phyloP scores from a whole-genome alignment of 2,113 vertebrate species.

The Crotalus viridis region DNA sequence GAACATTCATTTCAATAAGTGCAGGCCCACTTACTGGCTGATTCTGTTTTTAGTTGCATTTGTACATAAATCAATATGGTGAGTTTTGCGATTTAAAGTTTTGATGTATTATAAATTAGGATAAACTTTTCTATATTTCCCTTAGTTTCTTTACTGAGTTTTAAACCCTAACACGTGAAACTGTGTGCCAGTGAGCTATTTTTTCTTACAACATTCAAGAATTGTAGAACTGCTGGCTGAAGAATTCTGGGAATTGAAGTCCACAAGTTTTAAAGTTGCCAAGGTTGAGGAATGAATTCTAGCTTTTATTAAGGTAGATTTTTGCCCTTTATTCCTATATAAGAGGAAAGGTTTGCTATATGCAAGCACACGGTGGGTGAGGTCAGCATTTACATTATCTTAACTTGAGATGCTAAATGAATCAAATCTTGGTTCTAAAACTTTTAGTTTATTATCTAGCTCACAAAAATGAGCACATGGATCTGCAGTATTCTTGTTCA shows the following conservation, averaged over 20 bases:
- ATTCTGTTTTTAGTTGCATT: background rate
- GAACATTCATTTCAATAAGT: background rate
- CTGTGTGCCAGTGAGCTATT: background rate
- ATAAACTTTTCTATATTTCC: background rate
- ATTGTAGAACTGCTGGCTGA: too few species aligned
- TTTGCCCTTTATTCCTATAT: background rate
- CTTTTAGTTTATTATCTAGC: background rate
- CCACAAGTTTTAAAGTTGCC: too few species aligned
- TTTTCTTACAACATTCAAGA: background rate
- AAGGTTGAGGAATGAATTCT: background rate
- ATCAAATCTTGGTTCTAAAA: conserved; percentile 5
- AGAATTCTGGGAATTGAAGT: too few species aligned
- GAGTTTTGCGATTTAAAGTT: background rate
- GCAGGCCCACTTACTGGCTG: background rate
- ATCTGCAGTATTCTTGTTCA: background rate
- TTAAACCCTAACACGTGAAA: background rate
- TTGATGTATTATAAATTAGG: background rate
- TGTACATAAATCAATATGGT: background rate
- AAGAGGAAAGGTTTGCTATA: background rate
- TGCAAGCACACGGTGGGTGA: background rate
- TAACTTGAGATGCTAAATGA: conserved; percentile 1
- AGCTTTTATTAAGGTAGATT: background rate
- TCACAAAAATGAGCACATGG: background rate
- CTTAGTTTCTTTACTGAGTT: background rate
- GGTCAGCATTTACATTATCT: background rate